Conservation (phyloP, 2,113 vertebrate genomes). For the Rhagologus leucostigma region DNA sequence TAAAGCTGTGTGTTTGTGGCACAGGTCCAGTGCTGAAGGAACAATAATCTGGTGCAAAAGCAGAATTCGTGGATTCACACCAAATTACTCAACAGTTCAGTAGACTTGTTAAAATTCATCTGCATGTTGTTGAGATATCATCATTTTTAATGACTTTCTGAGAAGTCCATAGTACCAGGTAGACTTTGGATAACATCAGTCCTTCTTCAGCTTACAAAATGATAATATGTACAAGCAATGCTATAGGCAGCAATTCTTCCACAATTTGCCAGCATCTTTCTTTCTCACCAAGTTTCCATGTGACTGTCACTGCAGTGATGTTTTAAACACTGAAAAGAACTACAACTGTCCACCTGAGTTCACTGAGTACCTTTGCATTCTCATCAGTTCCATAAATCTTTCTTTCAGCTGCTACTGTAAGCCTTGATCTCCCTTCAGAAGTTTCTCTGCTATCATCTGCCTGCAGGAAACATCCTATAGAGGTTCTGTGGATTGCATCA, state of each 20-base stretch:
- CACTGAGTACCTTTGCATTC: neutral
- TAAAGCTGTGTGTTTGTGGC: conserved; percentile 1
- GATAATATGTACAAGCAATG: neutral
- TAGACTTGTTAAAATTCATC: neutral
- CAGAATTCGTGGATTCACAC: neutral
- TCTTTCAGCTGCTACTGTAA: neutral
- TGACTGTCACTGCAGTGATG: neutral
- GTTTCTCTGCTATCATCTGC: neutral
- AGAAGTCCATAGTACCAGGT: neutral
- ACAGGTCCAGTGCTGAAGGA: neutral
- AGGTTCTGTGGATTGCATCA: conserved; percentile 7
- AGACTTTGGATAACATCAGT: neutral
- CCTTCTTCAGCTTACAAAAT: neutral
- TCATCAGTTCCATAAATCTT: neutral
- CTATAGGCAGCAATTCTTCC: neutral
- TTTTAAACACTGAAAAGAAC: neutral
- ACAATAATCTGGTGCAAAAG: conserved; percentile 17
- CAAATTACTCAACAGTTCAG: neutral
- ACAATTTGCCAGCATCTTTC: neutral
- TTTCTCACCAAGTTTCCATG: neutral
- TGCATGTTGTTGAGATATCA: neutral
- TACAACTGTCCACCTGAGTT: neutral
- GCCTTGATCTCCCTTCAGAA: conserved; percentile 18
- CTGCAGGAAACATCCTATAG: neutral
- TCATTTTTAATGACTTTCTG: neutral